phyloP scores from a whole-genome alignment of 2,888 invertebrate genomes.

The Drosophila emarginata region DNA sequence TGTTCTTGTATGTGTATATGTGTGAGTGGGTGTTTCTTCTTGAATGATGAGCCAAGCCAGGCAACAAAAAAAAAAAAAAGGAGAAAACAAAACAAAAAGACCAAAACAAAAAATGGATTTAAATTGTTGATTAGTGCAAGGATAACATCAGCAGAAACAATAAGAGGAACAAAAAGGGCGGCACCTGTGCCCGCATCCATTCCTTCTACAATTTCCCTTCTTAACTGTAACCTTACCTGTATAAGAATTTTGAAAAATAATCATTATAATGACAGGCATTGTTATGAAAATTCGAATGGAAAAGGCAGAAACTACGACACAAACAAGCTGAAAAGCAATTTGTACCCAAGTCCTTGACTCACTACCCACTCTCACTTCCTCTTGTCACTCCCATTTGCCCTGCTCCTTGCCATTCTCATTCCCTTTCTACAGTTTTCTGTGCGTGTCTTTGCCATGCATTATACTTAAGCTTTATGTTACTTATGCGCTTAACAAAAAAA shows the following conservation, averaged over 20 bases:
- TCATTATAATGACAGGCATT: slow-evolving; percentile 73
- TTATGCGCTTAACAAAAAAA: slow-evolving; percentile 41
- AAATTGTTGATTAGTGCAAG: slow-evolving; percentile 76
- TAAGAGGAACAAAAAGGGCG: slow-evolving; percentile 27
- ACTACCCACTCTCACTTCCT: not conserved
- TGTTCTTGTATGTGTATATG: not conserved
- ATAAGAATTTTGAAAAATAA: slow-evolving; percentile 71
- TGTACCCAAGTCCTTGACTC: slow-evolving; percentile 39
- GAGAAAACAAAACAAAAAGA: slow-evolving; percentile 51
- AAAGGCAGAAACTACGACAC: slow-evolving; percentile 52
- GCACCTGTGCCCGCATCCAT: slow-evolving; percentile 29
- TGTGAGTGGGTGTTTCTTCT: slow-evolving; percentile 13
- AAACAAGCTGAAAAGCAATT: slow-evolving; percentile 50
- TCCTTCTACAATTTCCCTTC: not conserved
- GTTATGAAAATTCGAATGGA: slow-evolving; percentile 65
- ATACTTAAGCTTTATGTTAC: slow-evolving; percentile 66
- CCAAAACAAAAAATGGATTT: slow-evolving; percentile 69
- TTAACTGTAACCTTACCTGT: slow-evolving; percentile 11
- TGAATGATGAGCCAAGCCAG: slow-evolving; percentile 43
- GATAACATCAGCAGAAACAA: slow-evolving; percentile 31
- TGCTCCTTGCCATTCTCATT: not conserved
- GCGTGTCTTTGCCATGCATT: slow-evolving; percentile 51
- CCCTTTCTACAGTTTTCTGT: slow-evolving; percentile 2
- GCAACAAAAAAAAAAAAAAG: slow-evolving; percentile 36
- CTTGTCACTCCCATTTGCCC: not conserved